Base-by-base conservation (phyloP, 2,888 invertebrate genomes). In the Trilocha varians region DNA sequence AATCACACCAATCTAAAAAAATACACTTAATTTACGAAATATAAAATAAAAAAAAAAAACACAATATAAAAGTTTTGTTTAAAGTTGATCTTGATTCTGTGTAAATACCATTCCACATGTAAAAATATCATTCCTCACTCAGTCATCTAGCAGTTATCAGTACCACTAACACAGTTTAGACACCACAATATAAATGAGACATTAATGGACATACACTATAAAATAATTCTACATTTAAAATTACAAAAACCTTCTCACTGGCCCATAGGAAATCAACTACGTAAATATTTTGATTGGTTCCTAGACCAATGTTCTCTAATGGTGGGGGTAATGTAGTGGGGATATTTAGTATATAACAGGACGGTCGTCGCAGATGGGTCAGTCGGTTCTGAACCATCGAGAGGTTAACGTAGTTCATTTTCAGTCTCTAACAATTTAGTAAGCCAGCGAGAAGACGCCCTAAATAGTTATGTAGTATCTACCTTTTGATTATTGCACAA, bases 101-200 rank as follows among this genome's bases (percentile, higher is more conserved):
- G 52, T 49, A 25, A 48, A 55, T 49, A 53, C 48, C 51, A 55
- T 50, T 62, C 60, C 64, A 54, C 57, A 78, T 74, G 77, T 83
- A 83, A 78, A 82, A 85, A 84, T 82, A 83, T 77, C 70, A 68
- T 67, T 73, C 59, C 57, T 63, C 78, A 73, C 71, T 80, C 83
- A 78, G 77, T 83, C 83, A 72, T 59, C 82, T 82, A 82, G 76
- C 76, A 66, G 77, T 66, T 72, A 68, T 70, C 70, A 78, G 74
- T 77, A 77, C 65, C 58, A 73, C 83, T 83, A 83, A 84, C 82
- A 84, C 75, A 65, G 73, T 80, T 60, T 82, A 85, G 84, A 85
- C 84, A 85, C 84, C 84, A 84, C 85, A 78, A 79, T 80, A 78
- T 78, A 83, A 82, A 78, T 78, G 71, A 85, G 73, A 80, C 72